Base-by-base conservation (phyloP, 2,888 invertebrate species). In the Dioctria linearis region DNA sequence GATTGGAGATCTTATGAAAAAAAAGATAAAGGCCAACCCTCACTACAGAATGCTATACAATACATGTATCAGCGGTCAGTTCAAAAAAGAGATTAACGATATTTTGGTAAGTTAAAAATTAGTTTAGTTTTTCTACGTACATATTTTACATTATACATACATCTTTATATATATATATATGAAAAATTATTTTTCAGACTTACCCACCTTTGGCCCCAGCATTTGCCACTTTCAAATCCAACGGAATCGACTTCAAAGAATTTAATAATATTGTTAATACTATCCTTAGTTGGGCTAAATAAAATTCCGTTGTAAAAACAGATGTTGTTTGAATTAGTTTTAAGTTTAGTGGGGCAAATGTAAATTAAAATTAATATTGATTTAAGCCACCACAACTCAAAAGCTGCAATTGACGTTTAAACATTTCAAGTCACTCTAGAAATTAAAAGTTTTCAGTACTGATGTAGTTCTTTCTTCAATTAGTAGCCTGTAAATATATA, bases 251-350 rank as follows among this genome's bases (percentile, higher is more conserved):
- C 11, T 73, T 39, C 9, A 59, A n/a, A n/a, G 13, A 59, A 42
- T 13, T 73, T 9, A 9, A 40, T 6, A 3, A 5, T 39, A 57
- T 42, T 13, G 6, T 73, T 4, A 42, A 13, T 11, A 54, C 11
- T 8, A 73, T 73, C 13, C 42, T 73, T 42, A 57, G 57, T 57
- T 73, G 73, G 73, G 59, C 40, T 42, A 73, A 13, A 13, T 73
- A 25, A 40, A 54, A 54, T 54, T 54, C 54, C 11, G 11, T n/a
- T 11, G 0, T 11, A 3, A 6, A 54, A 54, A 54, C 11, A 54
- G 11, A 54, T 54, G 2, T 25, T 25, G 25, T 25, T 25, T 25
- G 1, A 25, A 25, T 25, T 25, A 25, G 25, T 25, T 25, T 25
- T 25, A 25, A 25, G 25, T 25, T 25, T 25, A 25, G 25, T 25